phyloP scores from a whole-genome alignment of 2,888 invertebrate species.

The Hipparchia sbordonii region DNA sequence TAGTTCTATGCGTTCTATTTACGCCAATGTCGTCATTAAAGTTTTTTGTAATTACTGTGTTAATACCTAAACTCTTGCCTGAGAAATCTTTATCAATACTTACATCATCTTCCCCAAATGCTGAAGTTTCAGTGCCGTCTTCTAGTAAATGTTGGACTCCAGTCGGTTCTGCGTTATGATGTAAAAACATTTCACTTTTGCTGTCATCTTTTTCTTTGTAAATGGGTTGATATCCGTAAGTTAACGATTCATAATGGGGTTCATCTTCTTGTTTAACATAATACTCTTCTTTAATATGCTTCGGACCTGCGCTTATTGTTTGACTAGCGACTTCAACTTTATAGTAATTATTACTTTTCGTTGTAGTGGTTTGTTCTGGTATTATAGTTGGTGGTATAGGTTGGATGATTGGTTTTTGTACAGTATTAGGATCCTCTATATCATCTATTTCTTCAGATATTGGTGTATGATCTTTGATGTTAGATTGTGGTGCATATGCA shows the following conservation, averaged over 20 bases:
- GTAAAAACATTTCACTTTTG: conserved; percentile 59
- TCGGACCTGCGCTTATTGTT: conserved; percentile 48
- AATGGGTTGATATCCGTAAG: conserved; percentile 50
- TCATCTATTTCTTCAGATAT: conserved; percentile 74
- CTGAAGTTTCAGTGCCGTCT: conserved; percentile 69
- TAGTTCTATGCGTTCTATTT: conserved; percentile 42
- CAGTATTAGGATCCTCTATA: conserved; percentile 62
- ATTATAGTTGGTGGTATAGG: conserved; percentile 44
- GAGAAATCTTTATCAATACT: conserved; percentile 44
- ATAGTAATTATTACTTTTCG: conserved; percentile 60
- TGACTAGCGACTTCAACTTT: conserved; percentile 64
- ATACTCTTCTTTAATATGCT: conserved; percentile 42
- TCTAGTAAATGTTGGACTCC: conserved; percentile 69
- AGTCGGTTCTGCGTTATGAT: conserved; percentile 56
- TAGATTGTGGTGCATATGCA: conserved; percentile 47
- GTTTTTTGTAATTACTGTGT: neutral
- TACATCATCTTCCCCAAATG: conserved; percentile 71
- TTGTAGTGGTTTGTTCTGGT: conserved; percentile 52
- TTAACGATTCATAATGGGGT: conserved; percentile 51
- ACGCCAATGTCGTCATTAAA: conserved; percentile 36
- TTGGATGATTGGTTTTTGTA: conserved; percentile 45
- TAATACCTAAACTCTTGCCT: neutral
- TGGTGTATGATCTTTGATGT: conserved; percentile 66
- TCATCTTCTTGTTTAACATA: conserved; percentile 45
- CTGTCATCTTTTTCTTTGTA: conserved; percentile 47